Conservation (phyloP, 2,113 vertebrate genomes). For the Tragelaphus buxtoni region DNA sequence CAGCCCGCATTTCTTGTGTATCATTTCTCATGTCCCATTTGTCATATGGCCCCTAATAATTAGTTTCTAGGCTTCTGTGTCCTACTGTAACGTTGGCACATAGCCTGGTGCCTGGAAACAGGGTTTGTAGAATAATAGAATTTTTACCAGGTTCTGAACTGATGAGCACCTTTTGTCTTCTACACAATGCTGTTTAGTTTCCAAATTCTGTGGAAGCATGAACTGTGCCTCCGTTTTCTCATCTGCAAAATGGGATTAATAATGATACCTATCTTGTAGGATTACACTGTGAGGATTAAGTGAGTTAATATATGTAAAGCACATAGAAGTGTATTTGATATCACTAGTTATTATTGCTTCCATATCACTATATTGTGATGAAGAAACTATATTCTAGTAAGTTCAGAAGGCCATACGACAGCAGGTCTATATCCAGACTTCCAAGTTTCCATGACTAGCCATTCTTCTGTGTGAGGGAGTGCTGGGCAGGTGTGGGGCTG, state of each 20-base stretch:
- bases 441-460: background rate
- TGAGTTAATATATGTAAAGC: background rate
- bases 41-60: background rate
- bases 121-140: background rate
- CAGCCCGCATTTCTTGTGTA: background rate
- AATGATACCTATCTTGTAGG: background rate
- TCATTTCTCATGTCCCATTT: background rate
- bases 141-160: background rate
- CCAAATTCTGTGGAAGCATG: background rate
- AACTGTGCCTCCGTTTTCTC: background rate
- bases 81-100: background rate
- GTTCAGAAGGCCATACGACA: background rate
- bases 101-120: background rate
- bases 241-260: background rate
- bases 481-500: background rate
- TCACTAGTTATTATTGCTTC: background rate
- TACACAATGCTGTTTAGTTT: background rate
- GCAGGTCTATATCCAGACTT: background rate
- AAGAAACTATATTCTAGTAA: background rate
- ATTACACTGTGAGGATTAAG: background rate
- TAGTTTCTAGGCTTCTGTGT: background rate
- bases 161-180: background rate
- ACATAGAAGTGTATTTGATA: rapidly evolving
- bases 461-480: background rate
- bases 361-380: too few relatives aligned